Evolutionary conservation across 2,888 invertebrate species (phyloP).

Genomic region (Folsomia candida): DNA sequence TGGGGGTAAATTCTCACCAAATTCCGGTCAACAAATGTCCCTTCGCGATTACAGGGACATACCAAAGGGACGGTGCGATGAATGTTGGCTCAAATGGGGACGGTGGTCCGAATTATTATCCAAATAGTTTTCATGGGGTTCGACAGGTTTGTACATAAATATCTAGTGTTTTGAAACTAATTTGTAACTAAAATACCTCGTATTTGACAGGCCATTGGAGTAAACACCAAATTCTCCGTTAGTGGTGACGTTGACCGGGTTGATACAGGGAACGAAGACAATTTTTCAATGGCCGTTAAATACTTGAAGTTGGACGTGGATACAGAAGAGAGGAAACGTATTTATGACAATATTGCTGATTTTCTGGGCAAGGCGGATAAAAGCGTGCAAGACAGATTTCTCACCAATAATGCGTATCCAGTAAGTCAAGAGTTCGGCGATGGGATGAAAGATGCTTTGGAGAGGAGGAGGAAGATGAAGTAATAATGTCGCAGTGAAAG

Average conservation of each 20-base stretch:
- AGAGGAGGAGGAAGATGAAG: not conserved
- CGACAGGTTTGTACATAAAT: too few relatives aligned
- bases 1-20: constrained; percentile 89
- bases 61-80: constrained; percentile 79
- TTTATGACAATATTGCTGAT: constrained; percentile 15
- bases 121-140: constrained; percentile 92
- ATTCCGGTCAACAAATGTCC: constrained; percentile 93
- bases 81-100: constrained; percentile 73
- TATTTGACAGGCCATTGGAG: constrained; percentile 65
- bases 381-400: constrained; percentile 13
- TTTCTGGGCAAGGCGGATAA: constrained; percentile 7
- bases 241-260: constrained; percentile 74
- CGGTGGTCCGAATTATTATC: constrained; percentile 90
- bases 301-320: constrained; percentile 83
- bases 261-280: constrained; percentile 82
- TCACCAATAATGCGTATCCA: constrained; percentile 13
- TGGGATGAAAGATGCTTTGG: constrained; percentile 6
- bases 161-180: too few relatives aligned
- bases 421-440: constrained; percentile 10
- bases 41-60: constrained; percentile 61
- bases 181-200: too few relatives aligned
- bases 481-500: too few relatives aligned
- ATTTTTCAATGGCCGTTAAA: constrained; percentile 75
- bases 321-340: constrained; percentile 66
- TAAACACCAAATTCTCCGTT: constrained; percentile 61